Percentiles rank a stretch among this genome's conserved stretches.
phyloP scores from a whole-genome alignment of 2,113 vertebrate species.

The Taxidea taxus region DNA sequence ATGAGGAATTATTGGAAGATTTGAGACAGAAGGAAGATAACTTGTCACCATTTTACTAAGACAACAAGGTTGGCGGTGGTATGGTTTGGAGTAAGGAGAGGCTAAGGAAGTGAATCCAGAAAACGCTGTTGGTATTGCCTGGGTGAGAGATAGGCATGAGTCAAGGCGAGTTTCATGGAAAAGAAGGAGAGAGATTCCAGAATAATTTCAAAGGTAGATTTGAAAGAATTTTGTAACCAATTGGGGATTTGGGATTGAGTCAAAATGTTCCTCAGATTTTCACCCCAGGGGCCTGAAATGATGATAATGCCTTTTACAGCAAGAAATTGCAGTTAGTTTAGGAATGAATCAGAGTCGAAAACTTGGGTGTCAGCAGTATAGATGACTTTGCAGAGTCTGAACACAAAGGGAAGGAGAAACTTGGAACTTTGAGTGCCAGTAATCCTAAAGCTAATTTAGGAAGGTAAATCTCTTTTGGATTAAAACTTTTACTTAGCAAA shows the following conservation, averaged over 20 bases:
- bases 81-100: neutral
- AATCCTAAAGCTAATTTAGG: neutral
- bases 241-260: neutral
- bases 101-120: neutral
- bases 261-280: slow-evolving; percentile 35
- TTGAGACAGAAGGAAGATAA: neutral
- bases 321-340: slow-evolving; percentile 17
- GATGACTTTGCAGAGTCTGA: slow-evolving; percentile 49
- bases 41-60: neutral
- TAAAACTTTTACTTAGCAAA: neutral
- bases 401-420: neutral
- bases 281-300: neutral
- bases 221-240: slow-evolving; percentile 39
- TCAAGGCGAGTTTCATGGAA: neutral
- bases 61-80: neutral
- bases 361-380: slow-evolving; percentile 26
- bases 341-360: slow-evolving; percentile 54
- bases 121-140: neutral
- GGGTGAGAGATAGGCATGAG: neutral
- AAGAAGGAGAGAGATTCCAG: neutral
- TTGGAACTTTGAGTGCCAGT: neutral
- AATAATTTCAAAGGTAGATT: slow-evolving; percentile 11
- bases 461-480: neutral
- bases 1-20: neutral
- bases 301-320: slow-evolving; percentile 17